Evolutionary conservation across 2,888 invertebrate species (phyloP).

Genomic region (Dexiosoma caninum): DNA sequence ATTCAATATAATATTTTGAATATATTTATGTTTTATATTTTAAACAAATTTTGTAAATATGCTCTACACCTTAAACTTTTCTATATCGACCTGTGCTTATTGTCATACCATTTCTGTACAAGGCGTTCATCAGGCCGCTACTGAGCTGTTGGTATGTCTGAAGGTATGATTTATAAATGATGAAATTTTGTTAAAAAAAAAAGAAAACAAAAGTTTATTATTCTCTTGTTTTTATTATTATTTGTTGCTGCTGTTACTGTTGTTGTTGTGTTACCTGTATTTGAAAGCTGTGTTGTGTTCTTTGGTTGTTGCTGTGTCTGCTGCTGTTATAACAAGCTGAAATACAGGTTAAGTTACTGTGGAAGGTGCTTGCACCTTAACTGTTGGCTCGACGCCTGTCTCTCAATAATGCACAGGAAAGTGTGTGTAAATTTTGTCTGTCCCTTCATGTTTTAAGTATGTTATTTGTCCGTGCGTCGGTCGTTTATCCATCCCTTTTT

Average conservation of each 20-base stretch:
- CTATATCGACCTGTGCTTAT: too few species aligned
- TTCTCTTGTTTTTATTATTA: background rate
- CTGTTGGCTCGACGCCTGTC: background rate
- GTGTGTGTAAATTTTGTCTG: too few species aligned
- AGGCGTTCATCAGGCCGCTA: background rate
- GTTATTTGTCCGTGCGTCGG: background rate
- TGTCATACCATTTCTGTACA: background rate
- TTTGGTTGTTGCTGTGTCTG: background rate
- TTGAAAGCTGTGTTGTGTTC: conserved; percentile 27
- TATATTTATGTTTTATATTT: too few species aligned
- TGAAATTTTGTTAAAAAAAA: conserved; percentile 18
- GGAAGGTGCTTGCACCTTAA: conserved; percentile 61
- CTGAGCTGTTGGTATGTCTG: background rate
- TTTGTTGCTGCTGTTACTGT: conserved; percentile 1
- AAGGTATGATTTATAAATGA: conserved; percentile 20
- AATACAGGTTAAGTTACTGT: conserved; percentile 64
- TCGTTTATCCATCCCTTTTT: background rate
- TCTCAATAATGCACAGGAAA: too few species aligned
- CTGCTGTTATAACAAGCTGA: conserved; percentile 43
- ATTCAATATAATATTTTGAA: too few species aligned
- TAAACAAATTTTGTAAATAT: too few species aligned
- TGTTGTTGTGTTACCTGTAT: conserved; percentile 40
- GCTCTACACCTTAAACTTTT: too few species aligned
- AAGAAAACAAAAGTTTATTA: conserved; percentile 26
- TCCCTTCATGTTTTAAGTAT: background rate